These are phyloP conservation scores for Picus viridis DNA, from an alignment of 2,797 vertebrate genomes.

Conservation along the genomic window DNA sequence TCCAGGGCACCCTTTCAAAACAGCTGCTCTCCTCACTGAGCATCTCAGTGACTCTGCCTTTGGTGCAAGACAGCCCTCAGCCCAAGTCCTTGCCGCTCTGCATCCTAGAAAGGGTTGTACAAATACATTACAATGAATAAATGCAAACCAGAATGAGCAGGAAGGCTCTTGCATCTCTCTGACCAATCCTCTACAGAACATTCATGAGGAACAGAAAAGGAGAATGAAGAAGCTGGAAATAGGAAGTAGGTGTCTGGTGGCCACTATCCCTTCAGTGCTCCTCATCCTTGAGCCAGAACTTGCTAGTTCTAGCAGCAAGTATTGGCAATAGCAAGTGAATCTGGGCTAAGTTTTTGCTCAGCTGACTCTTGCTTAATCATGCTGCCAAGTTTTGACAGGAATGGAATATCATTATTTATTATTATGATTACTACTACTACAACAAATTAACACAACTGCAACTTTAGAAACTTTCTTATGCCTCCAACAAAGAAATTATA, in stretches of 20 bases:
- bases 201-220: not conserved
- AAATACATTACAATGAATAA: not conserved
- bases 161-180: not conserved
- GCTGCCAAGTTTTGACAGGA: not conserved
- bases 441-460: not conserved
- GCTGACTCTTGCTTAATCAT: not conserved
- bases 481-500: not conserved
- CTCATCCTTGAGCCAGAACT: not conserved
- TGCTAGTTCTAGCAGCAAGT: not conserved
- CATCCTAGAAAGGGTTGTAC: not conserved
- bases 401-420: not conserved
- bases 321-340: not conserved
- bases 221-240: not conserved
- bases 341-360: not conserved
- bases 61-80: not conserved
- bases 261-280: not conserved
- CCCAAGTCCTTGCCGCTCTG: not conserved
- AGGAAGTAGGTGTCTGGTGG: not conserved
- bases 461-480: not conserved
- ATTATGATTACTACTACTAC: not conserved
- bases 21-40: not conserved
- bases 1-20: not conserved
- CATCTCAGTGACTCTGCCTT: not conserved
- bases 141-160: not conserved
- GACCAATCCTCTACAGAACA: rapidly evolving